Conservation (phyloP, 2,888 invertebrate genomes). For the Noctua pronuba region DNA sequence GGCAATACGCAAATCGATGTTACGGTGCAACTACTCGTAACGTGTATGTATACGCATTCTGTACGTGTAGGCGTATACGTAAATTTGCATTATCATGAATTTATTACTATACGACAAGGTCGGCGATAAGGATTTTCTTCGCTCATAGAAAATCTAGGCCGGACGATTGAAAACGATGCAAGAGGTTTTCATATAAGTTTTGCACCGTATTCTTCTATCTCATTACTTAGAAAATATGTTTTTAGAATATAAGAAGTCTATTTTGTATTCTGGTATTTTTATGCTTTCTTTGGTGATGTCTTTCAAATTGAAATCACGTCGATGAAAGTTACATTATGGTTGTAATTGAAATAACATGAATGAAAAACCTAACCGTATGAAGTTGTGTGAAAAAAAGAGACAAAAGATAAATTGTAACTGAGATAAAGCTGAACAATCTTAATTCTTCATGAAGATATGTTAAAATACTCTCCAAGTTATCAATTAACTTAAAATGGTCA, state of each 20-base stretch:
- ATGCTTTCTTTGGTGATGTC: neutral
- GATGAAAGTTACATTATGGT: neutral
- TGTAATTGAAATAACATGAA: constrained; percentile 18
- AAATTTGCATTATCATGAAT: constrained; percentile 60
- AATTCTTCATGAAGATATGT: constrained; percentile 14
- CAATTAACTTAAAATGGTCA: neutral
- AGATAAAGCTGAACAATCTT: neutral
- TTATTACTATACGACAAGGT: constrained; percentile 64
- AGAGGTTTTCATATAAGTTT: constrained; percentile 28
- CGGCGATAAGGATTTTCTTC: constrained; percentile 61
- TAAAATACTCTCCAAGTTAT: constrained; percentile 13
- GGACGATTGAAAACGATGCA: constrained; percentile 47
- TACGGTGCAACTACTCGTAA: constrained; percentile 50
- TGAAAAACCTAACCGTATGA: constrained; percentile 2
- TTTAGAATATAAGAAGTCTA: neutral
- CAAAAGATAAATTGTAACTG: neutral
- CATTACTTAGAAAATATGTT: neutral
- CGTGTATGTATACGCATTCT: constrained; percentile 33
- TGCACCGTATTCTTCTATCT: neutral
- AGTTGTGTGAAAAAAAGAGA: neutral
- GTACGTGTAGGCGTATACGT: constrained; percentile 45
- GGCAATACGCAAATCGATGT: constrained; percentile 54
- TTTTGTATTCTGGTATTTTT: neutral
- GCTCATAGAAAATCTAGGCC: constrained; percentile 63
- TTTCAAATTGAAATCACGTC: neutral